Base-by-base conservation (phyloP, 2,888 invertebrate genomes). In the Congeria kusceri region DNA sequence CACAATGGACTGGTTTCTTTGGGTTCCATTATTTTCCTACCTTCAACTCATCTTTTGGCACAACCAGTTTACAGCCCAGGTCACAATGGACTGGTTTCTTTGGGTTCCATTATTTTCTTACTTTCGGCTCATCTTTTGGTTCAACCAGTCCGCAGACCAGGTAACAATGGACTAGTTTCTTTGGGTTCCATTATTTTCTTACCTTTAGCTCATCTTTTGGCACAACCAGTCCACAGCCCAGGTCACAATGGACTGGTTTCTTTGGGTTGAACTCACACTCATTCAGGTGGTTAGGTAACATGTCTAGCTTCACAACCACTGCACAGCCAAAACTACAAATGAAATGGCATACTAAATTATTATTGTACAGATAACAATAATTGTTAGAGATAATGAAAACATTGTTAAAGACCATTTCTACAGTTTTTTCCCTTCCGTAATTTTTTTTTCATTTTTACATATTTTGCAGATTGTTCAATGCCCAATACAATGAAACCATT, bases 231-330 rank as follows among this genome's bases (percentile, higher is more conserved):
- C 98, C 98, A 91, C 98, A 99, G 27, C 98, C 98, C 86, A 96
- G 96, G 90, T 98, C 98, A 93, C 98, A 99, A 49, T 97, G 96
- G 91, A 98, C 95, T 20, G 98, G 98, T 91, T 98, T 95, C 94
- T 98, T 98, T 0, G 98, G 98, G 94, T 99, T 99, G 93, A 96
- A 96, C 94, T 96, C 96, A 94, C 98, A 99, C 94, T 98, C 98
- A 92, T 87, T 94, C 97, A 98, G 94, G 94, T 99, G 98, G 27
- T 96, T 95, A 23, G 95, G 94, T 85, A 98, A 94, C 9, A 96
- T 83, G 93, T 99, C 98, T 88, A 20, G 25, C 53, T 53, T 53
- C 20, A 53, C 53, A 53, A 53, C 53, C 53, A 53, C 53, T 25
- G 20, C 9, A 25, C 53, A 53, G 25, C 53, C 53, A 53, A 23